phyloP scores from a whole-genome alignment of 2,113 vertebrate genomes.

The Petrocephalus microphthalmus region DNA sequence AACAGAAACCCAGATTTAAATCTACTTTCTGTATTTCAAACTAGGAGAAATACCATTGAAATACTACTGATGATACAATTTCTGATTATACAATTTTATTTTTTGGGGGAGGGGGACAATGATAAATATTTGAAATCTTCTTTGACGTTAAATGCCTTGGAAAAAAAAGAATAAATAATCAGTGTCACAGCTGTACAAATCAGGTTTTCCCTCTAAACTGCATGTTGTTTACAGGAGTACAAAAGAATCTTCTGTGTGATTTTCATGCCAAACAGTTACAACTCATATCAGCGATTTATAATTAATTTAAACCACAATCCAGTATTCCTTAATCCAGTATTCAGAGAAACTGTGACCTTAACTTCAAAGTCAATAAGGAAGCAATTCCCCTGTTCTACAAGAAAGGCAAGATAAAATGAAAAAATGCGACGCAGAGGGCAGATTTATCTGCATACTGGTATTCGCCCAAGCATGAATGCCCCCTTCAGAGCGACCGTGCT shows the following conservation, averaged over 20 bases:
- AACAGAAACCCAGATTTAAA: background rate
- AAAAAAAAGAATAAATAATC: background rate
- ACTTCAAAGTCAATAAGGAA: constrained; percentile 6
- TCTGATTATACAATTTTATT: background rate
- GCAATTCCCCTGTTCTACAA: background rate
- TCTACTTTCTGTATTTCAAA: background rate
- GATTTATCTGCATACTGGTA: background rate
- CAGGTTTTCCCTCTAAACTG: background rate
- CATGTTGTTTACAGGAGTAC: background rate
- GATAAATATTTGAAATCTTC: background rate
- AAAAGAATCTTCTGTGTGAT: background rate
- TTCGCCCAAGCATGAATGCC: background rate
- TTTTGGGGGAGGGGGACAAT: background rate
- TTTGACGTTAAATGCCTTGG: background rate
- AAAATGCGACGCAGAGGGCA: background rate
- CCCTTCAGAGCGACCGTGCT: background rate
- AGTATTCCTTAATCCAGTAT: background rate
- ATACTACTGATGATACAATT: background rate
- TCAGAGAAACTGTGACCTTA: background rate
- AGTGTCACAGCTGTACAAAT: background rate
- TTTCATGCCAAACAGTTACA: background rate
- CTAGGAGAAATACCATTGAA: background rate
- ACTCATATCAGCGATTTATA: background rate
- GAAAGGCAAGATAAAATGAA: constrained; percentile 1
- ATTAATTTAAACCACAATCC: background rate